These are phyloP conservation scores for Drosophila kuntzei DNA, from an alignment of 2,888 invertebrate genomes.

Conservation along the genomic window DNA sequence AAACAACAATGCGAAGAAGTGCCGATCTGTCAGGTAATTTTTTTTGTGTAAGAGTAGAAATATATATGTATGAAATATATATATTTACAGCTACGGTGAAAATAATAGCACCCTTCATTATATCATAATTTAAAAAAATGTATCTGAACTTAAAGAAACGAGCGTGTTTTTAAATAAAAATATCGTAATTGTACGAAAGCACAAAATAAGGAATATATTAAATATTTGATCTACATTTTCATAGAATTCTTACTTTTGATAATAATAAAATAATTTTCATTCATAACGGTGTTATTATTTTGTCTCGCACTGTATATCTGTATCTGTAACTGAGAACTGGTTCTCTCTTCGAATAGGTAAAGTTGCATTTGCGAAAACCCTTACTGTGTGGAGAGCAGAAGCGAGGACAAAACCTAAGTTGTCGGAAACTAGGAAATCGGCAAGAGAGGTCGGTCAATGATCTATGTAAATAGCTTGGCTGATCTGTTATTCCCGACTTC, in stretches of 20 bases:
- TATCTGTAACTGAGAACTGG: neutral
- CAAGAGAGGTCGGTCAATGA: neutral
- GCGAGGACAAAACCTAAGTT: neutral
- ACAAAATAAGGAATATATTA: no score
- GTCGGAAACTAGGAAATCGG: neutral
- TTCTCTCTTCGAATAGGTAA: neutral
- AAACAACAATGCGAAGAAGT: slow-evolving; percentile 53
- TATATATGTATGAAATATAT: slow-evolving; percentile 7
- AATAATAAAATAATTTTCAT: no score
- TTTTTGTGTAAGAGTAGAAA: neutral
- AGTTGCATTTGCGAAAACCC: neutral
- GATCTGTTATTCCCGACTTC: no score
- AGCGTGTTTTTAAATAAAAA: no score
- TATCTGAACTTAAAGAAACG: neutral
- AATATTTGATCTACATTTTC: no score
- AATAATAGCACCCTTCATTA: neutral
- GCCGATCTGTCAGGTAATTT: slow-evolving; percentile 64
- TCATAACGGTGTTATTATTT: neutral
- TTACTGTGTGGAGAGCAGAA: neutral
- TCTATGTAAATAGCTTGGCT: no score
- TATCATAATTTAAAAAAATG: neutral
- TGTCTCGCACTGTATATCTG: neutral
- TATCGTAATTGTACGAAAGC: no score
- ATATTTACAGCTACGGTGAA: neutral
- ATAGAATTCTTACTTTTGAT: no score